Base-by-base conservation (phyloP, 1,140 invertebrate species). In the Orchestia grillus region DNA sequence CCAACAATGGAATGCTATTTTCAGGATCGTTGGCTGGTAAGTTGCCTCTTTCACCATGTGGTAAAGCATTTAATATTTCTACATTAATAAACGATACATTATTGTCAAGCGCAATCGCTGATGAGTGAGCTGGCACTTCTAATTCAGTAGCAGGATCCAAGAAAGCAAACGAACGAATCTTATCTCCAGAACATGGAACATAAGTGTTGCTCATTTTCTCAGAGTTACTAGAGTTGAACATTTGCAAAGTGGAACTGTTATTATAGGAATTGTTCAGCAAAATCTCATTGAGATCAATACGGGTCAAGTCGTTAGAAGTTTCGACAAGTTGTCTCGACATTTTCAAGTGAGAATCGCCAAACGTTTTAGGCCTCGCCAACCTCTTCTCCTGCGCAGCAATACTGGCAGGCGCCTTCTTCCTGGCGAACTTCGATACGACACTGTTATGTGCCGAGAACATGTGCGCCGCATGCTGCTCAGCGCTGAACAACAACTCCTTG, bases 241-340 rank as follows among this genome's bases (percentile, higher is more conserved):
- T 94, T 88, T 96, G 96, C n/a, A 96, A 77, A 87, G 96, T 92
- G 23, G 77, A 92, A 53, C 96, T 96, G 44, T 96, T 96, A 41
- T 96, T 96, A n/a, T 96, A 96, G 43, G 96, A 96, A 44, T 96
- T 96, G 41, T 96, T 96, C 47, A 96, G 95, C n/a, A 96, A 95
- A 40, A 96, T 47, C 53, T 96, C 96, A 96, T 96, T 96, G 87
- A 96, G 96, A 11, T 96, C 96, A 94, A 96, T 96, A 47, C 96
- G 96, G 41, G 96, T 43, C 94, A 96, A 94, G 77, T 96, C 96
- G 41, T 96, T 96, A 77, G 44, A 94, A 45, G 44, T n/a, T 3
- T 94, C 92, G 8, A 94, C 19, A 45, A 45, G 44, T 96, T 44
- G 94, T 91, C 90, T 96, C 96, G 87, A 96, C 77, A 43, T 95